Percentiles rank a stretch among this genome's conserved stretches.
Conservation (phyloP, 2,113 vertebrate genomes). For the Alethe diademata region DNA sequence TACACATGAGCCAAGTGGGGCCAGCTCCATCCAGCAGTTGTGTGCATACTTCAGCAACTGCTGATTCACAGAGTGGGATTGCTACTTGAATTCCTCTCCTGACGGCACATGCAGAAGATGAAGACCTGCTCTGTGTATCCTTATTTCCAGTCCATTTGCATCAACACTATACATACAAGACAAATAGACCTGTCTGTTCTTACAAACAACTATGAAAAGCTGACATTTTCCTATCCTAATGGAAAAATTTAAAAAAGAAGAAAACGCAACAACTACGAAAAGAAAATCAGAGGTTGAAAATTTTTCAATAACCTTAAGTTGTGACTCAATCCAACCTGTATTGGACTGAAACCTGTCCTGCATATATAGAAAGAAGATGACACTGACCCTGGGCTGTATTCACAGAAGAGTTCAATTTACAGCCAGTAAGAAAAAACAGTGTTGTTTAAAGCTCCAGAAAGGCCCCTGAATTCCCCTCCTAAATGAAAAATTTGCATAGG, state of each 20-base stretch:
- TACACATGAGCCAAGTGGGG: neutral
- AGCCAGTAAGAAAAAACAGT: neutral
- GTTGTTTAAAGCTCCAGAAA: neutral
- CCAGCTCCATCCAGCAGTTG: neutral
- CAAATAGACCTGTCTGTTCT: neutral
- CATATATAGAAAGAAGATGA: neutral
- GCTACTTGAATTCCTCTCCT: neutral
- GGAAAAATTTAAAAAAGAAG: neutral
- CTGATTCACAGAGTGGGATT: neutral
- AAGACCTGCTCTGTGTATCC: neutral
- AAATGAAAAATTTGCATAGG: neutral
- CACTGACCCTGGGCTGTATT: neutral
- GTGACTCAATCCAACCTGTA: neutral
- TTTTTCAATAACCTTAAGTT: neutral
- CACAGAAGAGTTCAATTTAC: neutral
- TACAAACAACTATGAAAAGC: neutral
- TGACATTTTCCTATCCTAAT: neutral
- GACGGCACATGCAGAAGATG: neutral
- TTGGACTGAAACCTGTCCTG: neutral
- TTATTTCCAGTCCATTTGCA: constrained; percentile 7
- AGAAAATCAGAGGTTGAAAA: neutral
- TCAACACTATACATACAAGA: neutral
- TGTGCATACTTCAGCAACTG: neutral
- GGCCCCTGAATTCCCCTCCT: neutral
- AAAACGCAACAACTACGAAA: neutral